Percentiles rank a stretch among this genome's conserved stretches.
phyloP scores from a whole-genome alignment of 2,113 vertebrate genomes.

The Choloepus hoffmanni region DNA sequence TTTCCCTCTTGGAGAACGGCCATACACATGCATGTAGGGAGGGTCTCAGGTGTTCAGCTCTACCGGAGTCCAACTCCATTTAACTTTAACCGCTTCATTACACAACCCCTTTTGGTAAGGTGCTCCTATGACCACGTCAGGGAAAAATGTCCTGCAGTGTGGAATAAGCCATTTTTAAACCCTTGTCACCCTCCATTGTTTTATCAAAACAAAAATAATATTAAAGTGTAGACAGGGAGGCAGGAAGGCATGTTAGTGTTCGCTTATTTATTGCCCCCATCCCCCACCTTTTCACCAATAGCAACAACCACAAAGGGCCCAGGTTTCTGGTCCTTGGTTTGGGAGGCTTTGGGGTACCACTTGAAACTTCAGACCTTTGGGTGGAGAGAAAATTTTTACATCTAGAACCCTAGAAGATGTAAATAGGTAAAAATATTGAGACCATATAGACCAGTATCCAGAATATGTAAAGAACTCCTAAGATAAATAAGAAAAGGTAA shows the following conservation, averaged over 20 bases:
- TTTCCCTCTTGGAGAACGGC: too few species aligned
- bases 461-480: not conserved
- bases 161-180: fast-evolving
- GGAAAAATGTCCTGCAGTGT: not conserved
- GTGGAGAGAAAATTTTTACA: not conserved
- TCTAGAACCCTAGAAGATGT: fast-evolving
- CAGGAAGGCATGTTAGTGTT: not conserved
- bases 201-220: not conserved
- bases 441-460: not conserved
- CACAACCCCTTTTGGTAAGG: fast-evolving
- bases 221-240: not conserved
- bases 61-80: too few species aligned
- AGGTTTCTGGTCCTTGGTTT: not conserved
- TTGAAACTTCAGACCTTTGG: not conserved
- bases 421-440: not conserved
- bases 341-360: not conserved
- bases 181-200: not conserved
- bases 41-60: not conserved
- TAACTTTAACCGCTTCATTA: not conserved
- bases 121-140: fast-evolving
- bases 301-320: fast-evolving
- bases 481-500: not conserved
- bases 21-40: fast-evolving
- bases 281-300: not conserved
- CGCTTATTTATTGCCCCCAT: not conserved